These are phyloP conservation scores for Scleropages formosus DNA, from an alignment of 2,797 vertebrate genomes.

Conservation along the genomic window DNA sequence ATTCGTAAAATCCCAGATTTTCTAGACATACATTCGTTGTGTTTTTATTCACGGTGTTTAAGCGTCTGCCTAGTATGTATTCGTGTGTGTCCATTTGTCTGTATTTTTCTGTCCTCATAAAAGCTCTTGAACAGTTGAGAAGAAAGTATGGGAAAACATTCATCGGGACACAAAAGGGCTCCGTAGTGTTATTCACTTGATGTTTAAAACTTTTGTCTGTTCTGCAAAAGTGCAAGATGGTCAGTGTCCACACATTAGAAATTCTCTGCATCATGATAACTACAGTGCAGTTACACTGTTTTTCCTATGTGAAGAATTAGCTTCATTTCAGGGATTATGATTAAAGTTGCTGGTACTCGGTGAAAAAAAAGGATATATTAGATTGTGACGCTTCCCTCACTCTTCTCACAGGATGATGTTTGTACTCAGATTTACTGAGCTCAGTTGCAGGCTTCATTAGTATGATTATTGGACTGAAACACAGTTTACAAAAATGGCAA, in stretches of 20 bases:
- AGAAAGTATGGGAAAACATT: slow-evolving; percentile 59
- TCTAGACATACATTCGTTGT: no score
- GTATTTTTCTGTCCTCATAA: neutral
- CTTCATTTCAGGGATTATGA: no score
- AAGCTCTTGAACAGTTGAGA: slow-evolving; percentile 34
- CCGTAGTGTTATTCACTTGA: slow-evolving; percentile 56
- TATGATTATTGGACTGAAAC: no score
- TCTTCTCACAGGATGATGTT: no score
- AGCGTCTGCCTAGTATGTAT: neutral
- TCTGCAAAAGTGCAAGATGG: slow-evolving; percentile 59
- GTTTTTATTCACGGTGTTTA: no score
- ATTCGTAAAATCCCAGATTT: no score
- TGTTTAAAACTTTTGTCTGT: slow-evolving; percentile 70
- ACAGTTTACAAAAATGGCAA: no score
- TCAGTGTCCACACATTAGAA: slow-evolving; percentile 45
- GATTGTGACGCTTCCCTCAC: no score
- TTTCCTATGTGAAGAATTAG: slow-evolving; percentile 34
- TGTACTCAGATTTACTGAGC: no score
- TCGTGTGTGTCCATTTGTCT: neutral
- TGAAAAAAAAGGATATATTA: no score
- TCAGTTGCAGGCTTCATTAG: no score
- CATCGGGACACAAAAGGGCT: slow-evolving; percentile 52
- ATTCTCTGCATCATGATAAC: neutral
- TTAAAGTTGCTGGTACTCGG: no score
- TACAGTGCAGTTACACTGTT: slow-evolving; percentile 45